phyloP scores from a whole-genome alignment of 2,888 invertebrate genomes.

The Tipula lateralis region DNA sequence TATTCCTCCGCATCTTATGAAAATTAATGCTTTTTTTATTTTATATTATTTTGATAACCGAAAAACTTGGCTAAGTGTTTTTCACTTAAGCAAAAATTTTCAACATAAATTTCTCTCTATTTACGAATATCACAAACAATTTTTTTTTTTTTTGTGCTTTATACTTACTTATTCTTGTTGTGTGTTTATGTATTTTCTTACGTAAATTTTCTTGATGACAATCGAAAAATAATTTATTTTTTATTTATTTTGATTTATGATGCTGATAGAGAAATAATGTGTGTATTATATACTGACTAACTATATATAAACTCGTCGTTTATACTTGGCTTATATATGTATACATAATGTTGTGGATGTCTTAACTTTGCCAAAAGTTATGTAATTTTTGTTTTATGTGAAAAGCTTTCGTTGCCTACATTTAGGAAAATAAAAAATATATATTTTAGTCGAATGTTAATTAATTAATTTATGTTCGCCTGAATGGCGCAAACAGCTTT shows the following conservation, averaged over 20 bases:
- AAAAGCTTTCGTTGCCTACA: background rate
- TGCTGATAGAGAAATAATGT: background rate
- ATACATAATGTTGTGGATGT: background rate
- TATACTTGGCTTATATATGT: background rate
- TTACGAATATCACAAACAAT: background rate
- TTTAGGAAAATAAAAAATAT: background rate
- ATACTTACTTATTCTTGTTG: background rate
- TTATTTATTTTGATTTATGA: constrained; percentile 2
- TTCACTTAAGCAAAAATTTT: constrained; percentile 1
- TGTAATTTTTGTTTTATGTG: background rate
- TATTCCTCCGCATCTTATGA: constrained; percentile 11
- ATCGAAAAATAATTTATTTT: background rate
- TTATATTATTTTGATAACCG: background rate
- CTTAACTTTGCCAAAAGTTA: background rate
- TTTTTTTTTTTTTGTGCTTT: background rate
- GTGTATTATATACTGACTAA: background rate
- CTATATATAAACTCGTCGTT: background rate
- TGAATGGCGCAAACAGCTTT: background rate
- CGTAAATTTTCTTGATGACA: constrained; percentile 24
- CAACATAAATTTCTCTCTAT: background rate
- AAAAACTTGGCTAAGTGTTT: constrained; percentile 24
- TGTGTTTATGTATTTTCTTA: background rate
- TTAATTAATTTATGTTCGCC: background rate
- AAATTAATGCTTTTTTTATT: background rate
- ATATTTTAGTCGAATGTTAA: background rate